Conservation (phyloP, 2,113 vertebrate genomes). For the Colinus virginianus region DNA sequence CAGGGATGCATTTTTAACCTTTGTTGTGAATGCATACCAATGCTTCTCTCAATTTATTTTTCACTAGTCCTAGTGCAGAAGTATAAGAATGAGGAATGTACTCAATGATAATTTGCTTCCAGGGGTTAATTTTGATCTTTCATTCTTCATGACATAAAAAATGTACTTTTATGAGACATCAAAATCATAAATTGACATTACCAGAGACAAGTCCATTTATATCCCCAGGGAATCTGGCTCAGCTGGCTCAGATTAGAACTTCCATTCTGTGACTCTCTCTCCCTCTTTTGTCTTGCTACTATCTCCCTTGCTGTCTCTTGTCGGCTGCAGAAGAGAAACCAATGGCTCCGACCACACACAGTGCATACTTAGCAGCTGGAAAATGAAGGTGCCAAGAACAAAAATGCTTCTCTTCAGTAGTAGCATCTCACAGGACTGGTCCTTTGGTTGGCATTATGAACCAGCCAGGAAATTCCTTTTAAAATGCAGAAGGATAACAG, state of each 20-base stretch:
- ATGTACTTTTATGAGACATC: background rate
- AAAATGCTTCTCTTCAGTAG: slow-evolving; percentile 12
- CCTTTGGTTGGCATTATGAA: background rate
- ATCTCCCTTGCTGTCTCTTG: slow-evolving; percentile 32
- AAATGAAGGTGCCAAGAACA: background rate
- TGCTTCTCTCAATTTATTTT: background rate
- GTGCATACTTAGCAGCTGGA: background rate
- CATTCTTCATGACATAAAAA: accelerated
- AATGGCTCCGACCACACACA: slow-evolving; percentile 52
- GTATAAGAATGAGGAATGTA: background rate
- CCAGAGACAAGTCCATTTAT: background rate
- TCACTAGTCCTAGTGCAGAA: background rate
- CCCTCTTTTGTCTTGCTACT: background rate
- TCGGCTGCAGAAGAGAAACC: background rate
- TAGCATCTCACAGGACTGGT: background rate
- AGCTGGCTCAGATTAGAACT: background rate
- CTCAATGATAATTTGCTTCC: background rate
- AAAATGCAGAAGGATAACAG: background rate
- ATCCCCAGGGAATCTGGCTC: slow-evolving; percentile 2
- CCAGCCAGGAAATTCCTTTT: background rate
- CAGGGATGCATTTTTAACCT: background rate
- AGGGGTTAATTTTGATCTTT: background rate
- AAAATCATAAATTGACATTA: background rate
- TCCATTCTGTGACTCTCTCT: background rate
- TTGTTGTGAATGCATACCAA: background rate